A percentile compares a stretch with the other conserved stretches of the same genome.
These are phyloP conservation scores for Lepus timidus DNA, from an alignment of 2,113 vertebrate species.

Conservation along the genomic window DNA sequence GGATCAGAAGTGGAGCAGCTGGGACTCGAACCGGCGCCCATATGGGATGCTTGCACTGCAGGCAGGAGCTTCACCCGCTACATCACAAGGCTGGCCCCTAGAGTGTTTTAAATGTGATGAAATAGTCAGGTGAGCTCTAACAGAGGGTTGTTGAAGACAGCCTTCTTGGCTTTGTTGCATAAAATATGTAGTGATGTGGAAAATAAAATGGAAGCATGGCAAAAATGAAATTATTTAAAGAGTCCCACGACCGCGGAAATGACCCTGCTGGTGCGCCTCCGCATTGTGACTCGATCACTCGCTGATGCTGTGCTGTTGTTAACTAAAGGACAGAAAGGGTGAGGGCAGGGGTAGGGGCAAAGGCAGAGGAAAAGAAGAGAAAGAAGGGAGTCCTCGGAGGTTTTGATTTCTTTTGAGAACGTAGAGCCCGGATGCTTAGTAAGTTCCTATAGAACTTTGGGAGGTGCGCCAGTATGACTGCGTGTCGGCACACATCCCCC, in stretches of 20 bases:
- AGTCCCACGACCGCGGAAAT: constrained; percentile 38
- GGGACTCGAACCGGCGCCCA: too few species aligned
- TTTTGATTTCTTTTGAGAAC: constrained; percentile 11
- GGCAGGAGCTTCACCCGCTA: too few species aligned
- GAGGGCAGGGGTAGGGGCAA: not conserved
- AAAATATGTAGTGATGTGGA: not conserved
- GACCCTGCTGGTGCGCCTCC: constrained; percentile 33
- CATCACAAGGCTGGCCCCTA: too few species aligned
- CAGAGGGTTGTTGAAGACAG: constrained; percentile 44
- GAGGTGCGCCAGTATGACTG: not conserved
- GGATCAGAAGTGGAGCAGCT: too few species aligned
- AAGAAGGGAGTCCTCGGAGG: constrained; percentile 29
- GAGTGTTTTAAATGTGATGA: constrained; percentile 36
- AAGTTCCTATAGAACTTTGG: not conserved
- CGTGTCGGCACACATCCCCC: not conserved
- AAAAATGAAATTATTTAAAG: constrained; percentile 60
- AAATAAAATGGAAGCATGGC: constrained; percentile 62
- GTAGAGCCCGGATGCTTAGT: not conserved
- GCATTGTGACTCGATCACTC: constrained; percentile 18
- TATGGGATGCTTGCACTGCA: too few species aligned
- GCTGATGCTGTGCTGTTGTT: constrained; percentile 34
- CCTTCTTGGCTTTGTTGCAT: constrained; percentile 15
- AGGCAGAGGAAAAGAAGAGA: not conserved
- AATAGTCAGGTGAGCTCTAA: constrained; percentile 52
- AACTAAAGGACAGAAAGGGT: constrained; percentile 60